Evolutionary conservation across 2,113 vertebrate genomes (phyloP).

Genomic region (Chaenogobius annularis): DNA sequence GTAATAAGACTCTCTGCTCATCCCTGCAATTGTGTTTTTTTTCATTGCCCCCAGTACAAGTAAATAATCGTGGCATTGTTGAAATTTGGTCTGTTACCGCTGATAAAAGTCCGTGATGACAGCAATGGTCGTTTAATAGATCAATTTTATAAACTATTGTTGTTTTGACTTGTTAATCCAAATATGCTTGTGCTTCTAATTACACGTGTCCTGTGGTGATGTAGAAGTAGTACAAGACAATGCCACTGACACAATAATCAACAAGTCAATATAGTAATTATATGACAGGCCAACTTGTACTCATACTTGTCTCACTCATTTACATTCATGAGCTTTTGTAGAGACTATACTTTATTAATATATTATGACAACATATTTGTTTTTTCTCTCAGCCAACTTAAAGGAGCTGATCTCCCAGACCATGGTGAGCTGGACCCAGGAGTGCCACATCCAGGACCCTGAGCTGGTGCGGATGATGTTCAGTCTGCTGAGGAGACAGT

Average conservation of each 20-base stretch:
- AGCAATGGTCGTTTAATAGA: too few species aligned
- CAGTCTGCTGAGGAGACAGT: constrained; percentile 90
- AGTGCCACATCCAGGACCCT: constrained; percentile 93
- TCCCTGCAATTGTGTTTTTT: constrained; percentile 18
- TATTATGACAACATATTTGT: not conserved
- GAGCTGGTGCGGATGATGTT: constrained; percentile 96
- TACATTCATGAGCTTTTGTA: not conserved
- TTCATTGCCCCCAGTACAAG: constrained; percentile 26
- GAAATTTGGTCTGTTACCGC: constrained; percentile 22
- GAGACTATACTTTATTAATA: not conserved
- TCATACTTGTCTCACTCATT: not conserved
- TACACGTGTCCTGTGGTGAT: too few species aligned
- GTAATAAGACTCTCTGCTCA: constrained; percentile 23
- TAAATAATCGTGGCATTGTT: constrained; percentile 15
- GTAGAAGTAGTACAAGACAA: too few species aligned
- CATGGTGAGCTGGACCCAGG: constrained; percentile 96
- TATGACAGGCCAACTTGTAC: too few species aligned
- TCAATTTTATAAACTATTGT: too few species aligned
- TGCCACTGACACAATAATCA: too few species aligned
- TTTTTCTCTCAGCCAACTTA: constrained; percentile 81
- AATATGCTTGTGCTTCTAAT: not conserved
- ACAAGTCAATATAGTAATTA: too few species aligned
- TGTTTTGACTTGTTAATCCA: not conserved
- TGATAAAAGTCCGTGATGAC: constrained; percentile 3
- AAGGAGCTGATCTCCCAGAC: constrained; percentile 96